Evolutionary conservation across 2,113 vertebrate genomes (phyloP).

Genomic region (Oryctolagus cuniculus): DNA sequence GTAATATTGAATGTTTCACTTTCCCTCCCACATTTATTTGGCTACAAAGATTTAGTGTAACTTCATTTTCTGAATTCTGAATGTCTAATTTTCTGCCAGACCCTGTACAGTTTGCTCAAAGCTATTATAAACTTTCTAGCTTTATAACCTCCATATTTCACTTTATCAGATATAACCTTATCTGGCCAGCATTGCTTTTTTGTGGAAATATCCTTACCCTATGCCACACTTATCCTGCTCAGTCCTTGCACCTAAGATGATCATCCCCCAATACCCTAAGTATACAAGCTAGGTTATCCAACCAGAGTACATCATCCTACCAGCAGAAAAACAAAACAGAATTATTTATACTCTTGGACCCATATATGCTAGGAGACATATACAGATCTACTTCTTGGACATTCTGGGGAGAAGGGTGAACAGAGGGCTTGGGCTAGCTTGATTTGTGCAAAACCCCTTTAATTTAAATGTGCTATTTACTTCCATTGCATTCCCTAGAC

Average conservation of each 20-base stretch:
- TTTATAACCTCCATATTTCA: not conserved
- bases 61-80: conserved; percentile 24
- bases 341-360: not conserved
- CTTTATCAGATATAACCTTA: conserved; percentile 50
- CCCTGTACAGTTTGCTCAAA: not conserved
- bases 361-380: not conserved
- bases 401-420: not conserved
- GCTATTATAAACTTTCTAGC: conserved; percentile 36
- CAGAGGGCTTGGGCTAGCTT: not conserved
- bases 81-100: not conserved
- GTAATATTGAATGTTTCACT: not conserved
- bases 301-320: not conserved
- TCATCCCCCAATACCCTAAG: not conserved
- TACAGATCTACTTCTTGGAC: not conserved
- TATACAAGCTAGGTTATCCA: not conserved
- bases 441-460: not conserved
- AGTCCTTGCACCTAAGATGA: not conserved
- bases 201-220: not conserved
- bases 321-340: not conserved
- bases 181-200: not conserved
- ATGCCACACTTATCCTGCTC: not conserved
- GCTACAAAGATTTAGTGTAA: not conserved
- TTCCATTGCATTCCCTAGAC: not conserved
- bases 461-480: not conserved
- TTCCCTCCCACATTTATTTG: not conserved